These are phyloP conservation scores for Pseudomyrmex pallidus DNA, from an alignment of 1,140 invertebrate genomes.

Conservation along the genomic window DNA sequence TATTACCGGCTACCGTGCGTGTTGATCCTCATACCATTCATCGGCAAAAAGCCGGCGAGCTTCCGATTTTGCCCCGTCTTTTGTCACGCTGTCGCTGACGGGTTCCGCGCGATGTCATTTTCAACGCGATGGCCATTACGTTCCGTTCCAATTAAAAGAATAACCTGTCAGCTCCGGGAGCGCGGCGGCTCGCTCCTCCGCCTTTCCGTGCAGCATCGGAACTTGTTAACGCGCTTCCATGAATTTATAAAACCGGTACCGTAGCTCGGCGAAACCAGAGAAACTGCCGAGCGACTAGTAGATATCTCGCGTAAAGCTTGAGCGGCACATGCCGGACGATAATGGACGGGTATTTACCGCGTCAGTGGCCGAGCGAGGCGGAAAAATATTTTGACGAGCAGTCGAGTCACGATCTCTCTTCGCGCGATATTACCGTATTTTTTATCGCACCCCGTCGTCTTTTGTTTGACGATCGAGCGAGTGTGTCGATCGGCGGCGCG, in stretches of 20 bases:
- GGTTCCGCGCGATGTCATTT: slow-evolving; percentile 65
- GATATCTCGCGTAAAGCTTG: slow-evolving; percentile 37
- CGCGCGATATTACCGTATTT: slow-evolving; percentile 52
- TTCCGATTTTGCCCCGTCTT: slow-evolving; percentile 65
- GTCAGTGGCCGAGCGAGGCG: slow-evolving; percentile 37
- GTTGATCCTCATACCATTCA: slow-evolving; percentile 81
- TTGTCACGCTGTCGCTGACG: slow-evolving; percentile 55
- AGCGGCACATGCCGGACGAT: slow-evolving; percentile 45
- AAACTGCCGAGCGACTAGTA: neutral
- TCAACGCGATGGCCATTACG: slow-evolving; percentile 59
- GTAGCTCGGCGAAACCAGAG: neutral
- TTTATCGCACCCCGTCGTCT: neutral
- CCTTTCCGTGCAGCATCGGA: slow-evolving; percentile 27
- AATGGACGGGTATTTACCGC: slow-evolving; percentile 53
- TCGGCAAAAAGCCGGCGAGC: slow-evolving; percentile 79
- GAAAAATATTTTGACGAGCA: slow-evolving; percentile 52
- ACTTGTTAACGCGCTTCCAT: slow-evolving; percentile 49
- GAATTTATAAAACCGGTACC: slow-evolving; percentile 40
- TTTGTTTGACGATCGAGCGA: slow-evolving; percentile 20
- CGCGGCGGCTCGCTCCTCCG: slow-evolving; percentile 29
- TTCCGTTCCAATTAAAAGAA: slow-evolving; percentile 59
- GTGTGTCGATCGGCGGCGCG: slow-evolving; percentile 15
- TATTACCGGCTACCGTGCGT: slow-evolving; percentile 80
- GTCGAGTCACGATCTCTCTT: slow-evolving; percentile 51
- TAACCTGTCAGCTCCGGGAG: slow-evolving; percentile 50